A percentile compares a stretch with the other conserved stretches of the same genome.
Evolutionary conservation across 2,888 invertebrate species (phyloP).

Genomic region (Scaptomyza polygonia): DNA sequence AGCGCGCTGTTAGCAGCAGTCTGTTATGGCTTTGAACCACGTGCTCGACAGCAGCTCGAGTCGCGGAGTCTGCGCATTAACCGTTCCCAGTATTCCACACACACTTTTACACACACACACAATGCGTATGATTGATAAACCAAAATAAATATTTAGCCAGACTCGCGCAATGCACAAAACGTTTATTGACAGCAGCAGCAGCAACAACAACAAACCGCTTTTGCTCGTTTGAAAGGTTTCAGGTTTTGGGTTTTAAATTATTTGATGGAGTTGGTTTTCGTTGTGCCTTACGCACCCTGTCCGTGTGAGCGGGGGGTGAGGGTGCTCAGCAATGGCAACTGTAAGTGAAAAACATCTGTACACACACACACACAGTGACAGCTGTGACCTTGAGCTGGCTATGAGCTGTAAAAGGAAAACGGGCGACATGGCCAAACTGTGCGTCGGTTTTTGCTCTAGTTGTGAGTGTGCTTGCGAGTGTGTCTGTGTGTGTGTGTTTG

Average conservation of each 20-base stretch:
- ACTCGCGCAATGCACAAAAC: constrained; percentile 68
- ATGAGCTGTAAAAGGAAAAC: constrained; percentile 49
- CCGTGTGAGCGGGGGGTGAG: too few species aligned
- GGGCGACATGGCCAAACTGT: constrained; percentile 19
- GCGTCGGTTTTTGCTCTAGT: constrained; percentile 19
- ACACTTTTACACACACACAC: constrained; percentile 46
- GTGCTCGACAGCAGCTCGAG: constrained; percentile 45
- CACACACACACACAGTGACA: constrained; percentile 47
- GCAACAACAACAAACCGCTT: constrained; percentile 10
- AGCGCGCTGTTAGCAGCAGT: constrained; percentile 34
- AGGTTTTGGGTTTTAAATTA: constrained; percentile 21
- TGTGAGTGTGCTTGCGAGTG: too few species aligned
- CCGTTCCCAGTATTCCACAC: constrained; percentile 66
- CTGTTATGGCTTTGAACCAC: constrained; percentile 49
- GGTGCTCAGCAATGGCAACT: not conserved
- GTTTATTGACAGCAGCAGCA: constrained; percentile 45
- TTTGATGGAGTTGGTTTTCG: constrained; percentile 30
- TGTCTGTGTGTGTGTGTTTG: constrained; percentile 12
- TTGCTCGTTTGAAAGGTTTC: constrained; percentile 37
- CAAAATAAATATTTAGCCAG: constrained; percentile 77
- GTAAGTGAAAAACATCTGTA: constrained; percentile 42
- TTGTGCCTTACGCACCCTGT: constrained; percentile 4
- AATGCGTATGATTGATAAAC: constrained; percentile 78
- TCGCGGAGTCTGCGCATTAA: constrained; percentile 63
- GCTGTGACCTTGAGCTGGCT: constrained; percentile 70